Percentiles rank a stretch among this genome's conserved stretches.
phyloP scores from a whole-genome alignment of 2,888 invertebrate species.

The Lithophane semibrunnea region DNA sequence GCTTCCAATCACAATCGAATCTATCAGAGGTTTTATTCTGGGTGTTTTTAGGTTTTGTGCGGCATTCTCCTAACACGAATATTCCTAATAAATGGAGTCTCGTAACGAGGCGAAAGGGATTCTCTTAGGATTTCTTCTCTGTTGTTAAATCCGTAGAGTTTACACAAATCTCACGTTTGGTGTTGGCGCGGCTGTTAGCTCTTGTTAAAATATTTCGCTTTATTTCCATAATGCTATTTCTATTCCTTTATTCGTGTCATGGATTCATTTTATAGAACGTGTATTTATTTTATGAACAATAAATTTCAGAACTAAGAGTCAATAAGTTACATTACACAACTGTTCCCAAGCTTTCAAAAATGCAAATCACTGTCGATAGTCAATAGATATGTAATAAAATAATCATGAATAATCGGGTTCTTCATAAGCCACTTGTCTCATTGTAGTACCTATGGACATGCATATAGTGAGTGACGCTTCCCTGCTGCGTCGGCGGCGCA shows the following conservation, averaged over 20 bases:
- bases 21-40: conserved; percentile 46
- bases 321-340: conserved; percentile 35
- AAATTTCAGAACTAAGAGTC: conserved; percentile 47
- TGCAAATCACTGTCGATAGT: conserved; percentile 67
- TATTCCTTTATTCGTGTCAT: conserved; percentile 48
- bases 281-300: conserved; percentile 48
- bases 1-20: conserved; percentile 54
- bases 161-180: conserved; percentile 76
- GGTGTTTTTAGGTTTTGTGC: conserved; percentile 21
- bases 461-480: conserved; percentile 72
- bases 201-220: conserved; percentile 63
- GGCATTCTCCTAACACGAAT: conserved; percentile 53
- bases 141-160: conserved; percentile 73
- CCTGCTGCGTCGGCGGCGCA: conserved; percentile 82
- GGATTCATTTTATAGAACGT: conserved; percentile 36
- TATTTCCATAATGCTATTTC: conserved; percentile 59
- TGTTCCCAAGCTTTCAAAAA: conserved; percentile 62
- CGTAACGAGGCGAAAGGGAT: conserved; percentile 74
- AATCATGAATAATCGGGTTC: conserved; percentile 77
- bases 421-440: conserved; percentile 76
- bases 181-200: conserved; percentile 64
- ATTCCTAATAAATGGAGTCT: conserved; percentile 68
- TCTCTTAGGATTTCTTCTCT: conserved; percentile 72
- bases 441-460: conserved; percentile 65
- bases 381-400: conserved; percentile 73